Percentiles rank a stretch among this genome's conserved stretches.
Evolutionary conservation across 2,888 invertebrate genomes (phyloP).

Genomic region (Lysandra coridon): DNA sequence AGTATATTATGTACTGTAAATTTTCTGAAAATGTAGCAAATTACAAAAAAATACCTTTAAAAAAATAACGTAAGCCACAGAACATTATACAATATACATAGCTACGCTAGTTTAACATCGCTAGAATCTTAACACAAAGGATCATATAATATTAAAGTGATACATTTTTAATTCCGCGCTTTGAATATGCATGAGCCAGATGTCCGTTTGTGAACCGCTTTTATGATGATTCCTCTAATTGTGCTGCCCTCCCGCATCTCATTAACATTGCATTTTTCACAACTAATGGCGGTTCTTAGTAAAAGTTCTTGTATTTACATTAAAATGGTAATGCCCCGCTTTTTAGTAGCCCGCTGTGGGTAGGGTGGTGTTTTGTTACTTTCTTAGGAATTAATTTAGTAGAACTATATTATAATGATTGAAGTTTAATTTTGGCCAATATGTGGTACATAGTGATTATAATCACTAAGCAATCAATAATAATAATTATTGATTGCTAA

Average conservation of each 20-base stretch:
- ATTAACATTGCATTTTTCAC: slow-evolving; percentile 28
- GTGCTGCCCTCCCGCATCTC: slow-evolving; percentile 24
- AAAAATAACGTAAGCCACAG: no score
- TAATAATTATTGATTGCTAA: not conserved
- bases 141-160: slow-evolving; percentile 25
- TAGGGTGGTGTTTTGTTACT: not conserved
- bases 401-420: not conserved
- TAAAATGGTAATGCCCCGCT: not conserved
- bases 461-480: no score
- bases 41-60: no score
- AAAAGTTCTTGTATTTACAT: slow-evolving; percentile 19
- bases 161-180: slow-evolving; percentile 19
- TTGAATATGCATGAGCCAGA: slow-evolving; percentile 28
- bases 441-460: no score
- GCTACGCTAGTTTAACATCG: not conserved
- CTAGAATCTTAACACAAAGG: slow-evolving; percentile 6
- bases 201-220: slow-evolving; percentile 24
- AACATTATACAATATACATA: not conserved
- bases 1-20: no score
- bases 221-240: slow-evolving; percentile 29
- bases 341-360: slow-evolving; percentile 3
- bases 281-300: slow-evolving; percentile 17
- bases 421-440: no score
- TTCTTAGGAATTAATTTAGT: not conserved
- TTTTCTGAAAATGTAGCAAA: no score